Evolutionary conservation across 2,113 vertebrate species (phyloP).

Genomic region (Cephalopholis sonnerati): DNA sequence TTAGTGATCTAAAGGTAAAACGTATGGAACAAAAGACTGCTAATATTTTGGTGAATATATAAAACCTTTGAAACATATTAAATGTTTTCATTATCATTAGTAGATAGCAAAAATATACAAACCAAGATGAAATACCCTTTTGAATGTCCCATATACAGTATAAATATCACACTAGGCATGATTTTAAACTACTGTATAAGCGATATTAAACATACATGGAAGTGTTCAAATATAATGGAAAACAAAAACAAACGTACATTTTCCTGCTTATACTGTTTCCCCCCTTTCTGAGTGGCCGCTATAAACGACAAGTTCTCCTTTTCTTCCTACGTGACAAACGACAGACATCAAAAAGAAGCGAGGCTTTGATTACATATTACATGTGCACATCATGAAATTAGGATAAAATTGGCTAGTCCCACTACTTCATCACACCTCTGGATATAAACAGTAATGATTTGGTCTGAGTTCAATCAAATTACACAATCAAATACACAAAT

Average conservation of each 20-base stretch:
- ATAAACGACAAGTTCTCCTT: constrained; percentile 41
- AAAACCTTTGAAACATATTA: constrained; percentile 82
- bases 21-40: constrained; percentile 72
- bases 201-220: constrained; percentile 80
- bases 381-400: constrained; percentile 54
- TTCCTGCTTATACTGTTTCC: constrained; percentile 55
- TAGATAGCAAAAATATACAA: constrained; percentile 96
- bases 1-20: constrained; percentile 76
- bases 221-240: constrained; percentile 79
- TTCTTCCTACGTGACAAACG: constrained; percentile 37
- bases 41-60: constrained; percentile 78
- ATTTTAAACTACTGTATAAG: constrained; percentile 70
- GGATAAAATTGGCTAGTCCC: constrained; percentile 58
- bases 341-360: constrained; percentile 56
- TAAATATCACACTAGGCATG: constrained; percentile 90
- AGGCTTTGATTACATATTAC: constrained; percentile 56
- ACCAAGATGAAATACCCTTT: constrained; percentile 89
- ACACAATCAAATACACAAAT: constrained; percentile 58
- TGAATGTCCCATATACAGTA: constrained; percentile 86
- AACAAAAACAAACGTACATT: constrained; percentile 57
- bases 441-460: constrained; percentile 57
- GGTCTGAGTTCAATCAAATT: constrained; percentile 45
- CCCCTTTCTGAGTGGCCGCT: constrained; percentile 81
- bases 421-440: constrained; percentile 45
- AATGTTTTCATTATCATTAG: constrained; percentile 80